phyloP scores from a whole-genome alignment of 2,888 invertebrate genomes.

The Biston stratarius region DNA sequence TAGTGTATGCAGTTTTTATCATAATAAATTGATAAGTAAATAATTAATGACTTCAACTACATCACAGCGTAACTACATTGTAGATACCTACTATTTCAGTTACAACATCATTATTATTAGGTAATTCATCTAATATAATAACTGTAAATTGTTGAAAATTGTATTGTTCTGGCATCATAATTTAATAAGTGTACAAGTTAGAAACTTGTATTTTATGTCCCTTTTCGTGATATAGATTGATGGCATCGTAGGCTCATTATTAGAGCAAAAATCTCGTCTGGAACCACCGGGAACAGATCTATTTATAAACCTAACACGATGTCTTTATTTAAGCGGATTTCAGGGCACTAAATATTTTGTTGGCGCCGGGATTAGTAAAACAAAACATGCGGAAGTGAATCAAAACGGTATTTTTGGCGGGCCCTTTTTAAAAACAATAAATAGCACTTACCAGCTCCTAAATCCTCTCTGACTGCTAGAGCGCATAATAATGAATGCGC shows the following conservation, averaged over 20 bases:
- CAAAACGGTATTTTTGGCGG: conserved; percentile 53
- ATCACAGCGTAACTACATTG: neutral
- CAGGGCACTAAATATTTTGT: conserved; percentile 53
- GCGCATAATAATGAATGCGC: conserved; percentile 98
- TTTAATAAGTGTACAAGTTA: neutral
- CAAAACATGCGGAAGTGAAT: conserved; percentile 60
- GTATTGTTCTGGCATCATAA: neutral
- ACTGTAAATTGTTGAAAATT: neutral
- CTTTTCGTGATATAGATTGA: conserved; percentile 9
- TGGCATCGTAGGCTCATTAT: conserved; percentile 36
- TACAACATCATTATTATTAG: neutral
- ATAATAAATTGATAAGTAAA: conserved; percentile 24
- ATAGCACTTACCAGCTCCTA: conserved; percentile 92
- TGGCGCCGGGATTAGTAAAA: conserved; percentile 18
- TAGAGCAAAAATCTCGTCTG: conserved; percentile 41
- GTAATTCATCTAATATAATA: neutral
- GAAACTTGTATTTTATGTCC: neutral
- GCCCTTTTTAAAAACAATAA: conserved; percentile 58
- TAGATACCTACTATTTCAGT: neutral
- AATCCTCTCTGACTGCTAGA: conserved; percentile 97
- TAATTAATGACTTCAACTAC: neutral
- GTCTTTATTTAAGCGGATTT: conserved; percentile 76
- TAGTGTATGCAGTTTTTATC: conserved; percentile 21
- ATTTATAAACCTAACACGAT: conserved; percentile 76
- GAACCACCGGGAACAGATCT: conserved; percentile 61